These are phyloP conservation scores for Galagoides demidoff DNA, from an alignment of 2,797 vertebrate genomes.

Conservation along the genomic window DNA sequence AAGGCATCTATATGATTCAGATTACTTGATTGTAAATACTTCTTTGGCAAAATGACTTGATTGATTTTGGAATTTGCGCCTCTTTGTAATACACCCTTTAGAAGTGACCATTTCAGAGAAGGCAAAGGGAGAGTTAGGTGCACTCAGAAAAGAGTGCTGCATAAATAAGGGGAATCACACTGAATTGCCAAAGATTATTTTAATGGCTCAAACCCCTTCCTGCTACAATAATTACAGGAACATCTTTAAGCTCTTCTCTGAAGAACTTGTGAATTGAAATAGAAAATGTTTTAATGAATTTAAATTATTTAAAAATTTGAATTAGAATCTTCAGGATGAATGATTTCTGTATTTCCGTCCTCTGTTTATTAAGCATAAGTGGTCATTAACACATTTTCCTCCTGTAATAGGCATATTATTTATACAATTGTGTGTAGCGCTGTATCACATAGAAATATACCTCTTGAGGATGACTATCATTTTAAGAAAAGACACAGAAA, in stretches of 20 bases:
- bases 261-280: conserved; percentile 81
- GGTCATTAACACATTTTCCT: conserved; percentile 28
- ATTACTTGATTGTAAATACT: conserved; percentile 79
- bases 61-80: conserved; percentile 84
- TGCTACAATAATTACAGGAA: conserved; percentile 84
- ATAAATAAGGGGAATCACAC: conserved; percentile 81
- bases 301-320: conserved; percentile 74
- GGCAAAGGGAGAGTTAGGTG: conserved; percentile 62
- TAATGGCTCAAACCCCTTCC: conserved; percentile 82
- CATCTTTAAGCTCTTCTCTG: conserved; percentile 79
- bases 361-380: conserved; percentile 55
- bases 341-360: conserved; percentile 12
- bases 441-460: conserved; percentile 10
- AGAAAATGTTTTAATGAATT: conserved; percentile 79
- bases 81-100: conserved; percentile 74
- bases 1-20: conserved; percentile 83
- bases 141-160: conserved; percentile 71
- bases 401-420: conserved; percentile 18
- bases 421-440: neutral
- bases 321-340: conserved; percentile 74
- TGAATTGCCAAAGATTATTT: conserved; percentile 87
- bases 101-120: conserved; percentile 80
- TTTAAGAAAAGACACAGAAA: conserved; percentile 57
- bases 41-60: conserved; percentile 77
- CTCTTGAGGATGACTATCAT: conserved; percentile 23